Base-by-base conservation (phyloP, 2,797 vertebrate genomes). In the Pipistrellus kuhlii region DNA sequence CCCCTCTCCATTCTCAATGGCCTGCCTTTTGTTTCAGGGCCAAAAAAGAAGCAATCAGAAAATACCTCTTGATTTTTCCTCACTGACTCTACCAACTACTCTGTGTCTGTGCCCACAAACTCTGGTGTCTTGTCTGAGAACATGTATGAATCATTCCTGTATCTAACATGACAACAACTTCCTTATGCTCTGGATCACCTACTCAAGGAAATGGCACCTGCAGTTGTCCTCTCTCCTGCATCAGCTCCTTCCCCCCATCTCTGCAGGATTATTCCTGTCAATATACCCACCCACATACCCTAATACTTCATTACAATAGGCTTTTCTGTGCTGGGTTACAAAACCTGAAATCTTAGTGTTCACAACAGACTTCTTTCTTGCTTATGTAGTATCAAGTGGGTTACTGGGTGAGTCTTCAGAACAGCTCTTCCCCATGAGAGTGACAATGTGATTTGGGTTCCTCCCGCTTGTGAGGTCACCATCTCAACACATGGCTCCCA, bases 301-400 rank as follows among this genome's bases (percentile, higher is more conserved):
- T 46, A 15, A 15, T 6, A 10, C 41, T 72, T 87, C 32, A 46
- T 83, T 72, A 18, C 27, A 32, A n/a, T 3, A 48, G 8, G 32
- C n/a, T 78, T 30, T 80, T 53, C 14, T 87, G 20, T 64, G 32
- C 55, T 30, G 51, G 1, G 51, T 85, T 88, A 72, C 10, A 93
- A 27, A 55, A 4, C n/a, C 20, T 46, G 8, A 71, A 75, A 73
- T 46, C n/a, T 46, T 87, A 35, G 38, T 4, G 13, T 41, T 75
- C 5, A 35, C 27, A 89, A 5, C 18, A 69, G 83, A 77, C 38
- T 90, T 92, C 5, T 21, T 88, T 92, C 27, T 90, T 93, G 55
- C 23, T 93, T 62, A n/a, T 7, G 66, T 5, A 27, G 12, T 59
- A 80, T 71, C 80, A 72, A 5, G 25, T 66, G 21, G 51, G 12